Evolutionary conservation across 2,888 invertebrate genomes (phyloP).

Genomic region (Drosophila prolongata): DNA sequence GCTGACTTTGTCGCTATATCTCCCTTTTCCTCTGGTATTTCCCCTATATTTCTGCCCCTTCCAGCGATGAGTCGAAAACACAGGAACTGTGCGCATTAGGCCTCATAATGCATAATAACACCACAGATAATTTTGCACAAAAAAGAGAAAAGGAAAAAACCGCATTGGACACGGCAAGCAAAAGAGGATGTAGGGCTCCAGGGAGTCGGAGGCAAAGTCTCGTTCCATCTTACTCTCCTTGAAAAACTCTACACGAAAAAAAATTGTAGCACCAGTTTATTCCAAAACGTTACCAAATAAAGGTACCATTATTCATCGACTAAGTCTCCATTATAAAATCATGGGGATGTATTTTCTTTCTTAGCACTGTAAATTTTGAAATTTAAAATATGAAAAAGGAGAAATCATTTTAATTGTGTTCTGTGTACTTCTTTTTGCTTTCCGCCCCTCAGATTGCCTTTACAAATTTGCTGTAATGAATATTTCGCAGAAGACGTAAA

Average conservation of each 20-base stretch:
- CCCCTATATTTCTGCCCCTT: neutral
- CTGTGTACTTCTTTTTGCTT: constrained; percentile 6
- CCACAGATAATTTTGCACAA: constrained; percentile 70
- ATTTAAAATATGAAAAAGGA: no score
- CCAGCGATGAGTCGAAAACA: constrained; percentile 31
- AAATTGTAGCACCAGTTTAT: neutral
- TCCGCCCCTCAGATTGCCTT: constrained; percentile 16
- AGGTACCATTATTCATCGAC: no score
- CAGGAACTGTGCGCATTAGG: constrained; percentile 73
- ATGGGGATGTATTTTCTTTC: no score
- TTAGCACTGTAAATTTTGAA: no score
- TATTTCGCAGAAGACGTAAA: constrained; percentile 75
- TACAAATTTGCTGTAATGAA: constrained; percentile 72
- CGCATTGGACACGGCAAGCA: constrained; percentile 53
- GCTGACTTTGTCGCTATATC: no score
- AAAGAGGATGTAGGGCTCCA: constrained; percentile 3
- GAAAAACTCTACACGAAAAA: neutral
- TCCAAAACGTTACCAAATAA: no score
- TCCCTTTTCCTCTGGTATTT: no score
- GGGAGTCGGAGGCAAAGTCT: constrained; percentile 40
- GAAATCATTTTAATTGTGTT: neutral
- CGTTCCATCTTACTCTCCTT: constrained; percentile 26
- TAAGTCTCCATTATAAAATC: no score
- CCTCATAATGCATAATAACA: constrained; percentile 74
- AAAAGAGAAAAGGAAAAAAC: constrained; percentile 19